These are phyloP conservation scores for Gadopsis bispinosus DNA, from an alignment of 2,797 vertebrate species.

Conservation along the genomic window DNA sequence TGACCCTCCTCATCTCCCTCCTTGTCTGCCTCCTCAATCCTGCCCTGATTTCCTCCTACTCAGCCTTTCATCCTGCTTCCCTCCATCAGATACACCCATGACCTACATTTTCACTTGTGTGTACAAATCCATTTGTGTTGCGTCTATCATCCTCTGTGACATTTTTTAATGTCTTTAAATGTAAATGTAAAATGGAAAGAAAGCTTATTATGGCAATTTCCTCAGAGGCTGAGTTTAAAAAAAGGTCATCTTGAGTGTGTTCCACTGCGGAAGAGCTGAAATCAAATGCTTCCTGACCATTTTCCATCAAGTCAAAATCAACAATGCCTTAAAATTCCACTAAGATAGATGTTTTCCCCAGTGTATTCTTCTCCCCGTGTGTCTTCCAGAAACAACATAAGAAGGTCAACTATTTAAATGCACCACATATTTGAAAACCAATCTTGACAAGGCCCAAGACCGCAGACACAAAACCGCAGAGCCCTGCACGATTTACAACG, in stretches of 20 bases:
- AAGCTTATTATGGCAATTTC: conserved; percentile 5
- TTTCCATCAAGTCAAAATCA: conserved; percentile 5
- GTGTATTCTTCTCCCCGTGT: background rate
- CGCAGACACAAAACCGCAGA: conserved; percentile 1
- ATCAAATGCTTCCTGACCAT: conserved; percentile 1
- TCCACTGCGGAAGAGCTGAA: background rate
- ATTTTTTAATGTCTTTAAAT: background rate
- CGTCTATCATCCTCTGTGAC: background rate
- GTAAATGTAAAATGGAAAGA: background rate
- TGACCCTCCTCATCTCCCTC: conserved; percentile 45
- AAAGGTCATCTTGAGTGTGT: conserved; percentile 32
- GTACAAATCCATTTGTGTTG: background rate
- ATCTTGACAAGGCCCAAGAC: conserved; percentile 13
- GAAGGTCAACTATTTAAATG: conserved; percentile 29
- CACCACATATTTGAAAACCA: conserved; percentile 12
- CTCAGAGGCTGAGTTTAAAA: background rate
- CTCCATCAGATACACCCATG: conserved; percentile 1
- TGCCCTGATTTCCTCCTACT: conserved; percentile 63
- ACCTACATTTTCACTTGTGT: background rate
- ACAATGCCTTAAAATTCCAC: conserved; percentile 6
- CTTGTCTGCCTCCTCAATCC: conserved; percentile 42
- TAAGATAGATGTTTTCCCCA: background rate
- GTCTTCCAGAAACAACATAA: background rate
- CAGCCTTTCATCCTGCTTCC: conserved; percentile 45
- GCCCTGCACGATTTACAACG: background rate